Evolutionary conservation across 2,113 vertebrate species (phyloP).

Genomic region (Epinephelus fuscoguttatus): DNA sequence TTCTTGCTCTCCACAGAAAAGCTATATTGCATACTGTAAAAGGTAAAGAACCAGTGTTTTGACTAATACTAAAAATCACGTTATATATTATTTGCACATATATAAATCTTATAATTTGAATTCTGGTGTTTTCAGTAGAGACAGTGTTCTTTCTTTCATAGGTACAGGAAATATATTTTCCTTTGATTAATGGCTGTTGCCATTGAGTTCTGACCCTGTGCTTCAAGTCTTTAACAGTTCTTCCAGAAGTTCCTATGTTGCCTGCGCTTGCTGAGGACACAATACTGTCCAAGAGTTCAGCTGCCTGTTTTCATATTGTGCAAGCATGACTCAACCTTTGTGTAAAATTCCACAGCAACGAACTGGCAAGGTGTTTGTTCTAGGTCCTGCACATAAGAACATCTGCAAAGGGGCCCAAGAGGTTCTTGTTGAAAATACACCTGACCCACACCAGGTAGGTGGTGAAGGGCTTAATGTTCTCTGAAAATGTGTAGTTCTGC

Average conservation of each 20-base stretch:
- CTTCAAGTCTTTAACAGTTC: slow-evolving; percentile 23
- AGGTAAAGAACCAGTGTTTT: slow-evolving; percentile 70
- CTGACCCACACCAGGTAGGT: slow-evolving; percentile 98
- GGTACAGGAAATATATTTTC: slow-evolving; percentile 29
- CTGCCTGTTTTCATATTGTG: neutral
- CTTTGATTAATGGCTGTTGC: neutral
- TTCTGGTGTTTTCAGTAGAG: slow-evolving; percentile 38
- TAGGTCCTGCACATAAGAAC: slow-evolving; percentile 95
- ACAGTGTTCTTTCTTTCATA: slow-evolving; percentile 29
- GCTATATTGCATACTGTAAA: slow-evolving; percentile 73
- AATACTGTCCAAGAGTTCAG: slow-evolving; percentile 6
- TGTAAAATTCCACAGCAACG: slow-evolving; percentile 20
- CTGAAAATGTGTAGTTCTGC: slow-evolving; percentile 98
- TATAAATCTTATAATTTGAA: slow-evolving; percentile 74
- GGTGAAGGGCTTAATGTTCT: slow-evolving; percentile 98
- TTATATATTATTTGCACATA: slow-evolving; percentile 74
- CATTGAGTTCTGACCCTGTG: neutral
- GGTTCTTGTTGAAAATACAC: slow-evolving; percentile 97
- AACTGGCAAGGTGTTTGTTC: slow-evolving; percentile 9
- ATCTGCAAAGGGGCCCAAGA: slow-evolving; percentile 97
- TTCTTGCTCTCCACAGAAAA: slow-evolving; percentile 57
- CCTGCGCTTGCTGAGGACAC: neutral
- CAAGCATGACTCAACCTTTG: slow-evolving; percentile 17
- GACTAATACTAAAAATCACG: slow-evolving; percentile 71
- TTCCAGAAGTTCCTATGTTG: neutral